Evolutionary conservation across 2,113 vertebrate species (phyloP), one percentile per base, ranked within the genome.

Genomic region (Phalacrocorax brasilianus): DNA sequence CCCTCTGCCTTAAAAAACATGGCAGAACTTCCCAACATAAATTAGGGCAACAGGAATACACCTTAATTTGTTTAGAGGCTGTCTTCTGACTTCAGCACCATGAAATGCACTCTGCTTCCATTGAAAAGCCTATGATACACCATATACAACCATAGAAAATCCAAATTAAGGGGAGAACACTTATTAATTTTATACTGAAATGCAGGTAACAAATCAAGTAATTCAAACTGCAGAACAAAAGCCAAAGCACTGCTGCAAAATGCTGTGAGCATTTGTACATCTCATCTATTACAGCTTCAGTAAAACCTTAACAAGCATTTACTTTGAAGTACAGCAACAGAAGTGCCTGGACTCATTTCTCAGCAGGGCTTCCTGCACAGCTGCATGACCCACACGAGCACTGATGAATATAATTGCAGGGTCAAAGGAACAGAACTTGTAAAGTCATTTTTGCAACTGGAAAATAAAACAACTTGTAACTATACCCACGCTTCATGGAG

Each of bases 401-500:
- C 7, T 4, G 6, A 35, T 6, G 3, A 44, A 49, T 35, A 6
- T 6, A 56, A 82, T 6, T 27, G 21, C 33, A 79, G 27, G 13
- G 23, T 35, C 10, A 24, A 50, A 65, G 33, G 16, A 52, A 52
- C 0, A 65, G 53, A 91, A 85, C 62, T 67, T 82, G 17, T 47
- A 4, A 75, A 89, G 32, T 20, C 1, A 40, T 50, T 89, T 91
- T 50, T 81, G 32, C 38, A 58, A 38, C 8, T 33, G 32, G 20
- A 84, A 91, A 88, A 89, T 33, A 44, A 87, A 85, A 20, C n/a
- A 13, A 40, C 26, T 71, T 78, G 26, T 47, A 91, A 65, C 12
- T 61, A 9, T 18, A 44, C 0, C 0, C 6, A 8, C 2, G 44
- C 47, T 79, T 65, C 52, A 47, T 2, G 7, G 14, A 88, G n/a